Evolutionary conservation across 2,888 invertebrate genomes (phyloP).

Genomic region (Stomorhina lunata): DNA sequence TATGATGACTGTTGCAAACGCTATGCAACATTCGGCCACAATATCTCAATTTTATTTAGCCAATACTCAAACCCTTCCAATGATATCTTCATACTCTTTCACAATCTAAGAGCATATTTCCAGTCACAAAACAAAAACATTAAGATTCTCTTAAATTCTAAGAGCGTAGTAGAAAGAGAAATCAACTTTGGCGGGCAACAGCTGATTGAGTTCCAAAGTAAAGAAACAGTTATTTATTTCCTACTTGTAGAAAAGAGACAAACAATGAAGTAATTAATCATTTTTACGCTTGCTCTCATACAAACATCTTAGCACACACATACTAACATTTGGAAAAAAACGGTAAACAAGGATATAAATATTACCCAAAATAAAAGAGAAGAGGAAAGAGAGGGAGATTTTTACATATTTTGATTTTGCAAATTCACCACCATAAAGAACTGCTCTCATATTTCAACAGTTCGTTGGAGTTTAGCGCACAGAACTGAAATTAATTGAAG

Average conservation of each 20-base stretch:
- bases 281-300: slow-evolving; percentile 10
- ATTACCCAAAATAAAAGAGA: slow-evolving; percentile 54
- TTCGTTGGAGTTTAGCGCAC: slow-evolving; percentile 40
- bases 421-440: slow-evolving; percentile 58
- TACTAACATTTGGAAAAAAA: slow-evolving; percentile 67
- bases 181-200: slow-evolving; percentile 73
- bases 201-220: slow-evolving; percentile 57
- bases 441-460: slow-evolving; percentile 65
- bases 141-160: slow-evolving; percentile 9
- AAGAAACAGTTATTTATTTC: slow-evolving; percentile 55
- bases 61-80: slow-evolving; percentile 25
- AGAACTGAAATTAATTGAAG: slow-evolving; percentile 36
- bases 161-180: neutral
- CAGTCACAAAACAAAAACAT: neutral
- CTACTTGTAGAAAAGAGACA: slow-evolving; percentile 51
- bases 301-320: slow-evolving; percentile 28
- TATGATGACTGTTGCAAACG: no score
- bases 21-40: no score
- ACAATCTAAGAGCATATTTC: slow-evolving; percentile 23
- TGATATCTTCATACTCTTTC: neutral
- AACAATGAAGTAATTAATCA: slow-evolving; percentile 41
- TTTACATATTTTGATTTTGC: neutral
- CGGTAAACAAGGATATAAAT: slow-evolving; percentile 67
- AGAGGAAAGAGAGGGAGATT: slow-evolving; percentile 64
- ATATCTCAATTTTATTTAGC: slow-evolving; percentile 17